Evolutionary conservation across 2,888 invertebrate species (phyloP).

Genomic region (Drosophila acutilabella): DNA sequence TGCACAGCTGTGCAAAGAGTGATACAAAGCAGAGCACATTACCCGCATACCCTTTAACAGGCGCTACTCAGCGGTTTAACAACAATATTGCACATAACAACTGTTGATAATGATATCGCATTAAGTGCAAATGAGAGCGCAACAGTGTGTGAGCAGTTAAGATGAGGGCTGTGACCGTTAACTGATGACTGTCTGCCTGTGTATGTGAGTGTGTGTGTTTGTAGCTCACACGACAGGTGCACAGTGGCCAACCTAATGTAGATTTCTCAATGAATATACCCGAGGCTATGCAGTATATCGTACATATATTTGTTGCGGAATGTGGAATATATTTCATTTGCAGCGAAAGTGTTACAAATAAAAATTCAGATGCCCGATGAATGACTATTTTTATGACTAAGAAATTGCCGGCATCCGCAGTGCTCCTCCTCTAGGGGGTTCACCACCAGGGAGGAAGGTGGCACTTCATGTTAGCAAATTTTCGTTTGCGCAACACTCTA

Average conservation of each 20-base stretch:
- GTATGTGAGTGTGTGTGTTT: conserved; percentile 5
- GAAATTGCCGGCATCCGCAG: conserved; percentile 25
- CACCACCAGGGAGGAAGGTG: not conserved
- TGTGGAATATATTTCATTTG: conserved; percentile 18
- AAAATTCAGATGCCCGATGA: conserved; percentile 45
- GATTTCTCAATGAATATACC: conserved; percentile 63
- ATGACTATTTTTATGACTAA: conserved; percentile 65
- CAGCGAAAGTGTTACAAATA: conserved; percentile 73
- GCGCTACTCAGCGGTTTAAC: not conserved
- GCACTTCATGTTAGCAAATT: conserved; percentile 47
- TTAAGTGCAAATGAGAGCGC: not conserved
- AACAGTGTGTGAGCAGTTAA: not conserved
- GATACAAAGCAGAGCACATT: not conserved
- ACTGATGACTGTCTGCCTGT: not conserved
- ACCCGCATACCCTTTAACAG: not conserved
- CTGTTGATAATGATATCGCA: conserved; percentile 36
- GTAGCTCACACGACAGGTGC: conserved; percentile 36
- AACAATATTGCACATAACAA: conserved; percentile 9
- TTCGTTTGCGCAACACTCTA: conserved; percentile 68
- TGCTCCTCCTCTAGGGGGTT: conserved; percentile 7
- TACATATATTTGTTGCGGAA: conserved; percentile 29
- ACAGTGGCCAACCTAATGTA: conserved; percentile 21
- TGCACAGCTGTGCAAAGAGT: not conserved
- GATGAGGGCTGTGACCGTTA: conserved; percentile 12
- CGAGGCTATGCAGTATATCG: conserved; percentile 2